Percentiles rank a stretch among this genome's conserved stretches.
Evolutionary conservation across 2,113 vertebrate genomes (phyloP).

Genomic region (Microtus montanus): DNA sequence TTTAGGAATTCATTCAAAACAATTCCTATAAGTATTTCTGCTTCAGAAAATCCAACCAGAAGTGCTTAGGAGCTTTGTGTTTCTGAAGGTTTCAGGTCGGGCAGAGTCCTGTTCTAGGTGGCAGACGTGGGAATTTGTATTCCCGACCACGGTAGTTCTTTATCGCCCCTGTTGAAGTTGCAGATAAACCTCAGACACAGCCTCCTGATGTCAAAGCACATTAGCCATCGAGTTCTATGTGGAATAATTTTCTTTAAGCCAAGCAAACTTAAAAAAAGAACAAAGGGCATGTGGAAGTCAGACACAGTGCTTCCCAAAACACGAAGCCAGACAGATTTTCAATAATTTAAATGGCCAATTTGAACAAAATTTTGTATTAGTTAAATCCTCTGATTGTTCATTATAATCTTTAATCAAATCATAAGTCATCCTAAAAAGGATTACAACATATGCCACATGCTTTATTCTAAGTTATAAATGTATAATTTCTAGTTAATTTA

Average conservation of each 20-base stretch:
- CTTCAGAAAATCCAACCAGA: not conserved
- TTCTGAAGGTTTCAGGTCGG: conserved; percentile 23
- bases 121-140: conserved; percentile 57
- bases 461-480: conserved; percentile 69
- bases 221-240: conserved; percentile 62
- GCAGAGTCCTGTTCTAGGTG: not conserved
- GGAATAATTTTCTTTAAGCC: conserved; percentile 72
- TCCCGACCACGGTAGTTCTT: conserved; percentile 46
- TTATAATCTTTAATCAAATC: conserved; percentile 67
- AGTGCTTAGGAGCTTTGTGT: not conserved
- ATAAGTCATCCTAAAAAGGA: conserved; percentile 66
- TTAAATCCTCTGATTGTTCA: conserved; percentile 74
- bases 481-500: conserved; percentile 75
- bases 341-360: conserved; percentile 74
- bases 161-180: conserved; percentile 61
- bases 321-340: conserved; percentile 53
- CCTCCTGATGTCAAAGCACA: conserved; percentile 61
- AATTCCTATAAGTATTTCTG: not conserved
- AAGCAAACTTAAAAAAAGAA: conserved; percentile 56
- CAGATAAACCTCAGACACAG: conserved; percentile 54
- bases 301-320: conserved; percentile 41
- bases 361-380: conserved; percentile 71
- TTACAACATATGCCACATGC: conserved; percentile 56
- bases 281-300: conserved; percentile 63
- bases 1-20: conserved; percentile 29